A percentile compares a stretch with the other conserved stretches of the same genome.
These are phyloP conservation scores for Cavia porcellus DNA, from an alignment of 2,113 vertebrate species.

Conservation along the genomic window DNA sequence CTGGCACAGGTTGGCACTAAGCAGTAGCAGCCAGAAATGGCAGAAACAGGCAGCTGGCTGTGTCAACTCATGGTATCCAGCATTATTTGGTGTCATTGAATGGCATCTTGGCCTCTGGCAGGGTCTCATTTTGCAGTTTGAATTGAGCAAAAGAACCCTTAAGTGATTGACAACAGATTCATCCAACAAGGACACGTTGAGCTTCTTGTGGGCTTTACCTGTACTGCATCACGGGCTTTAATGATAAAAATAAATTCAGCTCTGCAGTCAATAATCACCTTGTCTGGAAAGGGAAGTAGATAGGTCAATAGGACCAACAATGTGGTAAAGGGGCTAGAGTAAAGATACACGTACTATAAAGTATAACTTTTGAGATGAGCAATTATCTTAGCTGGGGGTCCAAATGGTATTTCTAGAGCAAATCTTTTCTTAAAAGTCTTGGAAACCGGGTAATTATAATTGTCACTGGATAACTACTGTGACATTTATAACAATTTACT, in stretches of 20 bases:
- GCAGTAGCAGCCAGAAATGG: not conserved
- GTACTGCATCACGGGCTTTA: not conserved
- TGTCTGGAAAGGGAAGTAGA: not conserved
- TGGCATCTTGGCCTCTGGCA: not conserved
- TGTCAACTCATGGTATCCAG: not conserved
- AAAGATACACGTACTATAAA: not conserved
- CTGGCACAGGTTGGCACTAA: not conserved
- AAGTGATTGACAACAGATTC: not conserved
- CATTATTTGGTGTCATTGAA: not conserved
- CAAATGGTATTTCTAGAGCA: not conserved
- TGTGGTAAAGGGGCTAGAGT: not conserved
- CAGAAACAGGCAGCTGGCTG: not conserved
- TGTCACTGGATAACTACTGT: not conserved
- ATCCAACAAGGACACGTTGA: not conserved
- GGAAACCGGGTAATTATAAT: not conserved
- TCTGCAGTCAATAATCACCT: not conserved
- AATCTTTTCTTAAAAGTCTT: not conserved
- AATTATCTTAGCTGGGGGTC: not conserved
- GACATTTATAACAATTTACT: not conserved
- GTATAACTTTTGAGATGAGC: not conserved
- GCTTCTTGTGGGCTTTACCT: not conserved
- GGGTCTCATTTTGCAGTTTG: not conserved
- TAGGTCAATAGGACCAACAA: not conserved
- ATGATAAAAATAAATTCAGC: not conserved
- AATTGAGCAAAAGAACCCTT: not conserved